Evolutionary conservation across 2,113 vertebrate species (phyloP), one percentile per base, ranked within the genome.

Genomic region (Pelusios castaneus): DNA sequence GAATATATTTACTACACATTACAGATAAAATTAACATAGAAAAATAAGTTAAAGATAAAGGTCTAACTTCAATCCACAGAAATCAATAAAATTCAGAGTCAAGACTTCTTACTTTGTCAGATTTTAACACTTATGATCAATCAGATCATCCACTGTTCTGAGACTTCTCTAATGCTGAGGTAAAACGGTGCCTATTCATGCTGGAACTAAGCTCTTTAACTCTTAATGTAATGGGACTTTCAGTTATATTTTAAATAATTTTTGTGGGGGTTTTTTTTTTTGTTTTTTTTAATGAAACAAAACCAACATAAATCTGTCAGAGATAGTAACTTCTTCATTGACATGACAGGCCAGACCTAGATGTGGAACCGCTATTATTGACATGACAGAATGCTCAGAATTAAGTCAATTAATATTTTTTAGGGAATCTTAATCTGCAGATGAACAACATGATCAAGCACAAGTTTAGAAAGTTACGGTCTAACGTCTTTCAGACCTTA

Each of bases 391-490:
- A 70, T 49, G 38, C 60, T 89, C 3, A 13, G 86, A 82, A 89
- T 84, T 75, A 96, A 87, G 90, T 43, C 77, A 90, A 84, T 75
- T 89, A 92, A 27, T 91, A 80, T 77, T 96, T 96, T 47, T 94
- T 24, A 90, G 83, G 78, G 73, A 97, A 49, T 63, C 56, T 91
- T 93, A 91, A 95, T 87, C 83, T 56, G 8, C 22, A 96, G 82
- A 96, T 95, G 81, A 95, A 89, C 96, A 95, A 92, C 95, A 95
- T 77, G 90, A 96, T 29, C 31, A 19, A 95, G 82, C 77, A 80
- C 63, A 95, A 96, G 52, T 55, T 85, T 91, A 96, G 83, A 84
- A 97, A 91, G 93, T 82, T 89, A 87, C 60, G 10, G 8, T 31
- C 76, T 76, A 43, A 79, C 12, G 4, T 6, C 45, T n/a, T 16